Conservation (phyloP, 1,140 invertebrate genomes). For the Lordiphosa collinella region DNA sequence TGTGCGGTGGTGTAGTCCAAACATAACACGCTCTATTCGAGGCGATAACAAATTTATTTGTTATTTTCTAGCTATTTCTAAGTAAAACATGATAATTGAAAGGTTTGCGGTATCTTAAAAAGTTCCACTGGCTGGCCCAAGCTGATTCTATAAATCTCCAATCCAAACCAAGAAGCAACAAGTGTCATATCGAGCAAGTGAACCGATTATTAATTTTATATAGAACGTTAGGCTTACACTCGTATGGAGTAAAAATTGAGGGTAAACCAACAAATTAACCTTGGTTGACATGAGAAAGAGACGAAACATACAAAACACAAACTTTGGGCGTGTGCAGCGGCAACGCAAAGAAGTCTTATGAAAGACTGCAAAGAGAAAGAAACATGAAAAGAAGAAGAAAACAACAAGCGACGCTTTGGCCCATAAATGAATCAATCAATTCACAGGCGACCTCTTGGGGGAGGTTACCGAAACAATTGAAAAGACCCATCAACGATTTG, state of each 20-base stretch:
- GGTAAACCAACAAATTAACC: constrained; percentile 37
- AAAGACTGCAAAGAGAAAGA: constrained; percentile 28
- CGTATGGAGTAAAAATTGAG: constrained; percentile 21
- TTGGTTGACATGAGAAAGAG: constrained; percentile 13
- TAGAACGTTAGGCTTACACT: neutral
- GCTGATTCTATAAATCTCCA: constrained; percentile 6
- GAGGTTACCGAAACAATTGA: constrained; percentile 1
- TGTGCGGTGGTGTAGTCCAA: no score
- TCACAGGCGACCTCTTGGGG: constrained; percentile 46
- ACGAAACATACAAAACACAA: constrained; percentile 11
- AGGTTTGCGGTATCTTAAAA: neutral
- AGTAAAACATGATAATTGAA: constrained; percentile 23
- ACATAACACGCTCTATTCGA: neutral
- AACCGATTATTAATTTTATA: constrained; percentile 8
- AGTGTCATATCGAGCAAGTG: constrained; percentile 6
- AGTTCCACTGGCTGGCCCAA: neutral
- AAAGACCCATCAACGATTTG: no score
- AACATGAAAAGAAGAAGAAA: constrained; percentile 23
- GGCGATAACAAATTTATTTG: constrained; percentile 9
- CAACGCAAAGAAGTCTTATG: constrained; percentile 30
- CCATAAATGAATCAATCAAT: constrained; percentile 56
- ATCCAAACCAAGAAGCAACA: neutral
- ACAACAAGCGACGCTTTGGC: constrained; percentile 11
- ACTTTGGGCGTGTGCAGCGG: constrained; percentile 30
- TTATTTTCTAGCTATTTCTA: constrained; percentile 22